Percentiles rank a stretch among this genome's conserved stretches.
These are phyloP conservation scores for Tinamus guttatus DNA, from an alignment of 2,113 vertebrate species.

Conservation along the genomic window DNA sequence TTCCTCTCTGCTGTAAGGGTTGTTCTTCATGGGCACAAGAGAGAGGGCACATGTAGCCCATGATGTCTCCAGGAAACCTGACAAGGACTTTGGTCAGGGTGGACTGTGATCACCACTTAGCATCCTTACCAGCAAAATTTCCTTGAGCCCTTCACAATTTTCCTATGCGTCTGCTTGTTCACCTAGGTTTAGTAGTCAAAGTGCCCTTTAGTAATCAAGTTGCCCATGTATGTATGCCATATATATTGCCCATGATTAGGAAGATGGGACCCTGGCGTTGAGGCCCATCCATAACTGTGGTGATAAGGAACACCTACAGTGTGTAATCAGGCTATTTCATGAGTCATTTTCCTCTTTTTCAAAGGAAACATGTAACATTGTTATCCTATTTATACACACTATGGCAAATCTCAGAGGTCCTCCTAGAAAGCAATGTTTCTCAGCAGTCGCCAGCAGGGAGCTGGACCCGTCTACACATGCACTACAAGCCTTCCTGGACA, in stretches of 20 bases:
- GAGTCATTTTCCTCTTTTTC: not conserved
- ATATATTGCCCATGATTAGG: not conserved
- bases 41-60: rapidly evolving
- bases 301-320: not conserved
- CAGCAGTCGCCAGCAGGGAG: not conserved
- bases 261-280: not conserved
- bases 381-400: not conserved
- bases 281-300: not conserved
- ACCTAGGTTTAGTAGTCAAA: not conserved
- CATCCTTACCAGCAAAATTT: not conserved
- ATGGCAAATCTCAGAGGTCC: not conserved
- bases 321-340: not conserved
- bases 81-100: not conserved
- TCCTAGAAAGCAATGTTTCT: not conserved
- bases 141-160: not conserved
- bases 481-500: rapidly evolving
- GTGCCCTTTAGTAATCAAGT: not conserved
- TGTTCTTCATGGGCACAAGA: not conserved
- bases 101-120: not conserved
- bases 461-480: not conserved
- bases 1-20: not conserved
- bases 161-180: not conserved
- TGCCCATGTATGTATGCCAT: not conserved
- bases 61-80: not conserved
- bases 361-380: not conserved